Conservation (phyloP, 2,113 vertebrate species). For the Phycodurus eques region DNA sequence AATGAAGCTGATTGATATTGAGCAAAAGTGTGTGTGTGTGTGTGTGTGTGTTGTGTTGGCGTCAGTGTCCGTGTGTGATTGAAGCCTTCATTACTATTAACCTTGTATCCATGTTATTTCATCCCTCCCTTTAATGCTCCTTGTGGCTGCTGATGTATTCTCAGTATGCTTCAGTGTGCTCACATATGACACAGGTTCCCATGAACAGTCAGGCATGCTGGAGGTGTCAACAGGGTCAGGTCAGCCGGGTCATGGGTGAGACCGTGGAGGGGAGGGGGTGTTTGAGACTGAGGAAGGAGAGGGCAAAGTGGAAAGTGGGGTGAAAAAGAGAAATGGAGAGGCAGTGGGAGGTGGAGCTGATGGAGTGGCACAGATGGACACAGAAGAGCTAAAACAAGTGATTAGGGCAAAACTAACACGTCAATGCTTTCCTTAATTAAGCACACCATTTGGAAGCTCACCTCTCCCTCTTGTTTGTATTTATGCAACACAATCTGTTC, state of each 20-base stretch:
- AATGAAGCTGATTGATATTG: conserved; percentile 26
- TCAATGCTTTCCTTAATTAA: conserved; percentile 39
- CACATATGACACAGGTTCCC: conserved; percentile 53
- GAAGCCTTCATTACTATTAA: not conserved
- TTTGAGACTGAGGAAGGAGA: conserved; percentile 25
- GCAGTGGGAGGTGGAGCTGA: conserved; percentile 43
- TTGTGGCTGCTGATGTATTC: conserved; percentile 1
- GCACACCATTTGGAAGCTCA: conserved; percentile 28
- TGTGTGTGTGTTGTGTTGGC: conserved; percentile 14
- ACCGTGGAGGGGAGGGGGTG: conserved; percentile 9
- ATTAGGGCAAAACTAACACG: conserved; percentile 42
- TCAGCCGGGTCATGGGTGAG: conserved; percentile 48
- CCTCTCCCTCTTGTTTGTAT: conserved; percentile 4
- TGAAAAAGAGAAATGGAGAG: conserved; percentile 30
- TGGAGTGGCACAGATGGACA: conserved; percentile 60
- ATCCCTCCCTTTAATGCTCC: not conserved
- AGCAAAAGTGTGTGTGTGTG: conserved; percentile 16
- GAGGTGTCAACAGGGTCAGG: conserved; percentile 60
- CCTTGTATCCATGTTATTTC: not conserved
- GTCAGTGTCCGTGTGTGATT: conserved; percentile 2
- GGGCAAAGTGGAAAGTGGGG: conserved; percentile 46
- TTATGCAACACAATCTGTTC: conserved; percentile 15
- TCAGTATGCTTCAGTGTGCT: conserved; percentile 3
- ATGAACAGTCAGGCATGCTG: conserved; percentile 66
- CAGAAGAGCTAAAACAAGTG: conserved; percentile 49